Evolutionary conservation across 2,797 vertebrate genomes (phyloP).

Genomic region (Pyrrhura leucotis): DNA sequence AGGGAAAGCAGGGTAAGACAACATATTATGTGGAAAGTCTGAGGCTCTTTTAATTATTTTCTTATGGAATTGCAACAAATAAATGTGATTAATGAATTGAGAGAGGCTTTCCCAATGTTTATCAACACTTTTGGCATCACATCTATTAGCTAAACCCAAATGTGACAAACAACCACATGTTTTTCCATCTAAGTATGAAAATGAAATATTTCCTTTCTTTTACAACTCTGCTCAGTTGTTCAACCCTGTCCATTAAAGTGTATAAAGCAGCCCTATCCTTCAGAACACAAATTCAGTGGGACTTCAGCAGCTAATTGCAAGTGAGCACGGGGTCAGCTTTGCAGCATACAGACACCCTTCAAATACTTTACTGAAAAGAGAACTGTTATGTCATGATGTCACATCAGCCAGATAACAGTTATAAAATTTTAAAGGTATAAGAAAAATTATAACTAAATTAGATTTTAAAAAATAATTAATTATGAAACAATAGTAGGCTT

Average conservation of each 20-base stretch:
- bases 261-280: not conserved
- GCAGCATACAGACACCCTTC: not conserved
- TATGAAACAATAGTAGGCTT: not conserved
- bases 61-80: slow-evolving; percentile 8
- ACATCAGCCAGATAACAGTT: not conserved
- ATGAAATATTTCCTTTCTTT: not conserved
- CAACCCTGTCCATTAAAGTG: not conserved
- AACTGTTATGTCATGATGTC: not conserved
- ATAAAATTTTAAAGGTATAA: not conserved
- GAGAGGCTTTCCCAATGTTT: not conserved
- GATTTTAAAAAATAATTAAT: not conserved
- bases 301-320: not conserved
- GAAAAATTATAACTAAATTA: not conserved
- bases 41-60: slow-evolving; percentile 26
- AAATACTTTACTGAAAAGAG: not conserved
- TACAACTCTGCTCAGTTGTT: not conserved
- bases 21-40: not conserved
- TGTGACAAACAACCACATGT: not conserved
- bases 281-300: not conserved
- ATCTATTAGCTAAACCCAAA: slow-evolving; percentile 22
- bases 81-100: not conserved
- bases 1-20: not conserved
- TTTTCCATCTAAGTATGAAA: not conserved
- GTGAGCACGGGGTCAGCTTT: not conserved
- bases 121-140: not conserved